These are phyloP conservation scores for Rhynchotus rufescens DNA, from an alignment of 2,797 vertebrate genomes.

Conservation along the genomic window DNA sequence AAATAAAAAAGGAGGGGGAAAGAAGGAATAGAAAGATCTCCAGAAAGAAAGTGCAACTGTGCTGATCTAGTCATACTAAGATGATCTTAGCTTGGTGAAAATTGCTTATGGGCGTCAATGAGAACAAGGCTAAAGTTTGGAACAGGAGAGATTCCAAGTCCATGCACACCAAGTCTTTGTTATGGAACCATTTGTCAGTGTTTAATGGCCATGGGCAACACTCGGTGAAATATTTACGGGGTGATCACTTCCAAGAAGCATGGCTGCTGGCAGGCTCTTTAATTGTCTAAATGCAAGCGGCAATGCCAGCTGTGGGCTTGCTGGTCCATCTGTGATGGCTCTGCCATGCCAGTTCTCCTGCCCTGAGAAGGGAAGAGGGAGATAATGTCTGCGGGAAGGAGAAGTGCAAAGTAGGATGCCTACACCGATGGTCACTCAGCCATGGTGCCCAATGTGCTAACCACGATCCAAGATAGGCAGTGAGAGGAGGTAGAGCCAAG, in stretches of 20 bases:
- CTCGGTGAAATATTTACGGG: constrained; percentile 51
- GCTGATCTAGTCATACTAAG: background rate
- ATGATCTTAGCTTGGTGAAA: background rate
- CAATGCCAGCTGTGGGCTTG: constrained; percentile 49
- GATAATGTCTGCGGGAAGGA: background rate
- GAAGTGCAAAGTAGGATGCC: background rate
- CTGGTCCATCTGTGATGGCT: constrained; percentile 40
- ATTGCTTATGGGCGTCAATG: background rate
- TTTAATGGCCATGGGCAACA: constrained; percentile 18
- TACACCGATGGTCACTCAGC: background rate
- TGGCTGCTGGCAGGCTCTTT: constrained; percentile 44
- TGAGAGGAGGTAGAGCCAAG: background rate
- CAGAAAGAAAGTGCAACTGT: background rate
- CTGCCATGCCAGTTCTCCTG: constrained; percentile 11
- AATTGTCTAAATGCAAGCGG: constrained; percentile 50
- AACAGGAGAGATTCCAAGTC: background rate
- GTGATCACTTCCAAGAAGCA: constrained; percentile 22
- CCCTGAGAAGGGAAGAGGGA: background rate
- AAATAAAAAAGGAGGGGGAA: background rate
- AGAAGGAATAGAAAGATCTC: background rate
- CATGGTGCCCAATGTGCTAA: background rate
- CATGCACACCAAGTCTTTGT: background rate
- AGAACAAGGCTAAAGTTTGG: background rate
- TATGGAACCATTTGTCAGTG: constrained; percentile 16
- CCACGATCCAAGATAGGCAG: background rate